Percentiles rank a stretch among this genome's conserved stretches.
These are phyloP conservation scores for Nipponacmea schrenckii DNA, from an alignment of 2,888 invertebrate genomes.

Conservation along the genomic window DNA sequence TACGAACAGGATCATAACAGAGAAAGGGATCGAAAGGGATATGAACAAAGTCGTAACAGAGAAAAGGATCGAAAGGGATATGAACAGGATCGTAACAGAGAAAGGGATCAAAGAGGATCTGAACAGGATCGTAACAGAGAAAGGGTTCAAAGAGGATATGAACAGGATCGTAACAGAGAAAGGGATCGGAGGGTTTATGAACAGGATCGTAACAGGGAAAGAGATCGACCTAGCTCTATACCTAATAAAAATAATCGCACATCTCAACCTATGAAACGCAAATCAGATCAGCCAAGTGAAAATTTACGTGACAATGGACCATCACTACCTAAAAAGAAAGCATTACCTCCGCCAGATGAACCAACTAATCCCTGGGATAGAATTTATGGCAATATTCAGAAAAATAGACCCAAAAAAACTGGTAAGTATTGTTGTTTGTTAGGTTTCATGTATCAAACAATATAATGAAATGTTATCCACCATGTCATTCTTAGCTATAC, in stretches of 20 bases:
- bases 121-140: neutral
- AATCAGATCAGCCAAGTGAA: slow-evolving; percentile 40
- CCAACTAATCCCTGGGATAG: slow-evolving; percentile 47
- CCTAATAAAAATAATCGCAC: neutral
- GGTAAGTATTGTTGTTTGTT: slow-evolving; percentile 24
- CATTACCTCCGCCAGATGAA: slow-evolving; percentile 11
- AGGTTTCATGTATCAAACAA: neutral
- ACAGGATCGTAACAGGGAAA: neutral
- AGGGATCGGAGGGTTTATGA: neutral
- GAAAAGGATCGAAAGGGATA: neutral
- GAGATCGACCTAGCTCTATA: neutral
- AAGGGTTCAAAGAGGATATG: slow-evolving; percentile 1
- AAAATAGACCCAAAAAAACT: slow-evolving; percentile 42
- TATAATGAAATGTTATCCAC: neutral
- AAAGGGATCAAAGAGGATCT: neutral
- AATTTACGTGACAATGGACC: slow-evolving; percentile 46
- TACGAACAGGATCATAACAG: neutral
- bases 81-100: neutral
- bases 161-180: slow-evolving; percentile 3
- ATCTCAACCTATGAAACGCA: slow-evolving; percentile 12
- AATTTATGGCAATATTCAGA: slow-evolving; percentile 48
- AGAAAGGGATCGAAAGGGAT: neutral
- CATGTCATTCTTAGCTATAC: neutral
- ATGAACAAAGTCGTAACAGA: neutral
- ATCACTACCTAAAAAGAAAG: slow-evolving; percentile 19